These are phyloP conservation scores for Allolobophora icterica DNA, from an alignment of 2,888 invertebrate species.

Conservation along the genomic window DNA sequence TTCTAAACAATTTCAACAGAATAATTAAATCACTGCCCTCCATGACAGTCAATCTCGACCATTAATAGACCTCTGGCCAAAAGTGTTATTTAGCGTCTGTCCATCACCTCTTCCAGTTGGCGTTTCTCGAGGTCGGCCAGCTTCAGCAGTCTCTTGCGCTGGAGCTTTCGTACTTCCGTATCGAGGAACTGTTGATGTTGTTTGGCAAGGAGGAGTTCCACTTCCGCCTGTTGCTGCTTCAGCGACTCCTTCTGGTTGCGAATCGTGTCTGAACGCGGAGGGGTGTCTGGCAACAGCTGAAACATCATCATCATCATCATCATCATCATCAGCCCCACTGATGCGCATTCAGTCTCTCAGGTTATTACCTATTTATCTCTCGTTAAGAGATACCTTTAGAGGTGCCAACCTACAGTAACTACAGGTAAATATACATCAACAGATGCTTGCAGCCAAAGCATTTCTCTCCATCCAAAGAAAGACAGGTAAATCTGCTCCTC, in stretches of 20 bases:
- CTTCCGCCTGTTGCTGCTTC: constrained; percentile 83
- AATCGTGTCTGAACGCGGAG: constrained; percentile 44
- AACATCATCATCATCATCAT: not conserved
- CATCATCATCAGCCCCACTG: no score
- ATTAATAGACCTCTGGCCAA: not conserved
- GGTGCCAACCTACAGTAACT: no score
- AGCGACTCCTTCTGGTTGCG: constrained; percentile 80
- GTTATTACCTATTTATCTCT: not conserved
- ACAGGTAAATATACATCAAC: no score
- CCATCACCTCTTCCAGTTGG: constrained; percentile 33
- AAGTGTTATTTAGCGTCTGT: not conserved
- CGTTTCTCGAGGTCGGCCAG: constrained; percentile 35
- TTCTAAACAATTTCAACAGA: no score
- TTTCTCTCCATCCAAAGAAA: no score
- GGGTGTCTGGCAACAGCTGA: constrained; percentile 54
- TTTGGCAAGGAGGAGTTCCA: constrained; percentile 35
- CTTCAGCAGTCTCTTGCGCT: constrained; percentile 35
- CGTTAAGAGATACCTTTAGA: no score
- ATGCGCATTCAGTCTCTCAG: not conserved
- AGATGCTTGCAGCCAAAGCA: no score
- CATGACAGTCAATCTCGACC: not conserved
- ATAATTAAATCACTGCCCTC: no score
- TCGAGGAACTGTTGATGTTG: constrained; percentile 35
- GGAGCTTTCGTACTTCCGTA: constrained; percentile 34
- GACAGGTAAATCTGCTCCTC: no score